Percentiles rank a stretch among this genome's conserved stretches.
Evolutionary conservation across 2,113 vertebrate genomes (phyloP).

Genomic region (Monarcha castaneiventris): DNA sequence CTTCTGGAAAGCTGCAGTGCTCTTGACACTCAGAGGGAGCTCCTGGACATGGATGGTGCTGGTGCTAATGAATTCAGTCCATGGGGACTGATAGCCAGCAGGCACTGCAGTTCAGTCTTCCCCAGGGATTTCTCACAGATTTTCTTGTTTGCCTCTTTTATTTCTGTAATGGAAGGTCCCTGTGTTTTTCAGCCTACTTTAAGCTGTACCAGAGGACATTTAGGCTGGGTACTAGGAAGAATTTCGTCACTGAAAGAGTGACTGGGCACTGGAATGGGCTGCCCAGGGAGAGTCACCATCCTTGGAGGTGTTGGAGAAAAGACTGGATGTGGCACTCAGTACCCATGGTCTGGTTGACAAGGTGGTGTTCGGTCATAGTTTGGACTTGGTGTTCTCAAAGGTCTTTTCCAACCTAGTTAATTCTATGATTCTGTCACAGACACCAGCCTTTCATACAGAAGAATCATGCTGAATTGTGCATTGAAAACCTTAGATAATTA

Average conservation of each 20-base stretch:
- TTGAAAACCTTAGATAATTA: background rate
- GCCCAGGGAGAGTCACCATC: background rate
- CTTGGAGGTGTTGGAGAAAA: background rate
- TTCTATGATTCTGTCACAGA: background rate
- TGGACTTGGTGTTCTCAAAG: background rate
- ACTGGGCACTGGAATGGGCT: background rate
- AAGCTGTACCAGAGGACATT: background rate
- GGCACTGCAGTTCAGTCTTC: background rate
- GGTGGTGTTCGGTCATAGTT: background rate
- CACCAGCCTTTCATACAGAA: background rate
- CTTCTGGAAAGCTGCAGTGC: background rate
- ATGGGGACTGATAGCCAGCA: background rate
- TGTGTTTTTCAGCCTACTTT: background rate
- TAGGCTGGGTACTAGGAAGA: background rate
- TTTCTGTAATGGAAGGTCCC: background rate
- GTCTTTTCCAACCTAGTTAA: background rate
- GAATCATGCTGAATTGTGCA: background rate
- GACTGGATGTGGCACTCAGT: background rate
- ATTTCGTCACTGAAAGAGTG: background rate
- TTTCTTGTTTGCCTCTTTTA: background rate
- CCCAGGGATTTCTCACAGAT: fast-evolving
- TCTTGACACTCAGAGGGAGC: background rate
- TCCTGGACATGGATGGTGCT: background rate
- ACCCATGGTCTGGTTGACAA: background rate
- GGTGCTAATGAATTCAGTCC: background rate